Percentiles rank a stretch among this genome's conserved stretches.
These are phyloP conservation scores for Ardeotis arabs DNA, from an alignment of 2,113 vertebrate species.

Conservation along the genomic window DNA sequence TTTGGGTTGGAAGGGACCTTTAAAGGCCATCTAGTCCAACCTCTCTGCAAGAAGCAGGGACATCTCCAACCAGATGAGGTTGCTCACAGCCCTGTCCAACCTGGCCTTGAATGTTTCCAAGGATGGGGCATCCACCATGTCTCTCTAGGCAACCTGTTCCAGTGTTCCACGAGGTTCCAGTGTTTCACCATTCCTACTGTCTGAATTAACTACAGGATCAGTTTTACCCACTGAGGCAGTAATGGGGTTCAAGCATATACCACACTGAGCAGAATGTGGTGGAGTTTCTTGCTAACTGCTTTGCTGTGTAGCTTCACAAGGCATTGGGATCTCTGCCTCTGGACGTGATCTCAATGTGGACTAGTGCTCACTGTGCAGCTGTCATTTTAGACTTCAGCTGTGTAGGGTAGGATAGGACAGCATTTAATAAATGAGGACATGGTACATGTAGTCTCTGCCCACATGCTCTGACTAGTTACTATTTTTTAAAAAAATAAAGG, in stretches of 20 bases:
- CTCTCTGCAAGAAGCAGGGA: too few species aligned
- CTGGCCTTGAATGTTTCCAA: too few species aligned
- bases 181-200: not conserved
- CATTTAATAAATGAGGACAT: not conserved
- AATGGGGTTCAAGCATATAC: not conserved
- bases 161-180: too few species aligned
- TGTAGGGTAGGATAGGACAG: not conserved
- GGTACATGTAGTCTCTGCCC: not conserved
- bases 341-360: not conserved
- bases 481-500: not conserved
- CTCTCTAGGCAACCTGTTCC: too few species aligned
- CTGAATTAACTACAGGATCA: not conserved
- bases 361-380: not conserved
- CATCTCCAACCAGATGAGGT: too few species aligned
- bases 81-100: too few species aligned
- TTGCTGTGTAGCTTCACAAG: not conserved
- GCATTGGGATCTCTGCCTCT: not conserved
- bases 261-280: not conserved
- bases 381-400: not conserved
- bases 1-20: too few species aligned
- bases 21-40: too few species aligned
- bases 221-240: not conserved
- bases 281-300: not conserved
- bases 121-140: too few species aligned
- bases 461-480: not conserved